These are phyloP conservation scores for Lindbergichthys nudifrons DNA, from an alignment of 2,797 vertebrate species.

Conservation along the genomic window DNA sequence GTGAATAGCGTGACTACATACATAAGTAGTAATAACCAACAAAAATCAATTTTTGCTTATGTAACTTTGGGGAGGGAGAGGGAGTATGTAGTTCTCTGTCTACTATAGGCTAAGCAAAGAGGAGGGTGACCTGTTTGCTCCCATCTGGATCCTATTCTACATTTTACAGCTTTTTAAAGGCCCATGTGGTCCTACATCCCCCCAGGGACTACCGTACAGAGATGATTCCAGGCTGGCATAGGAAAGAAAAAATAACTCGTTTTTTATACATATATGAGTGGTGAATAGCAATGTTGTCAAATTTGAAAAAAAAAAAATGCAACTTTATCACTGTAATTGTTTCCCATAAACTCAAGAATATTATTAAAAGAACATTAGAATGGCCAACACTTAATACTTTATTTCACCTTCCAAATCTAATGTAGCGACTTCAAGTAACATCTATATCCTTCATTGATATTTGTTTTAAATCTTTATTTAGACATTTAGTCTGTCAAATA, in stretches of 20 bases:
- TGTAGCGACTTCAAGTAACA: neutral
- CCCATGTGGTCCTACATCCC: constrained; percentile 30
- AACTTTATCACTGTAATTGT: neutral
- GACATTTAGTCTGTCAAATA: neutral
- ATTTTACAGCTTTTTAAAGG: constrained; percentile 28
- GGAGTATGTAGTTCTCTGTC: constrained; percentile 60
- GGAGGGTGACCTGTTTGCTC: constrained; percentile 44
- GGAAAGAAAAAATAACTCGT: neutral
- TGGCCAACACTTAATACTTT: neutral
- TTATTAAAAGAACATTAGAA: neutral
- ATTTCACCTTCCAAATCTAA: neutral
- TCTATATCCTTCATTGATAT: no score
- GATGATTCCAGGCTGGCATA: constrained; percentile 20
- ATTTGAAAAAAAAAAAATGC: neutral
- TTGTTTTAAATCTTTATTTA: no score
- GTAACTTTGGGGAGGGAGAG: constrained; percentile 49
- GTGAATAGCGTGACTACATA: constrained; percentile 4
- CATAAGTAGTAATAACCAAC: constrained; percentile 15
- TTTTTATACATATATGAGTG: neutral
- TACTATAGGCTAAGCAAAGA: constrained; percentile 67
- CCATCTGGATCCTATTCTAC: constrained; percentile 76
- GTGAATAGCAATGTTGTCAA: neutral
- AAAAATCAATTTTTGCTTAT: constrained; percentile 64
- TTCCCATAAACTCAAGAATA: neutral
- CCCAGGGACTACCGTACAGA: neutral